phyloP scores from a whole-genome alignment of 2,888 invertebrate genomes.

The Conomelus anceps region DNA sequence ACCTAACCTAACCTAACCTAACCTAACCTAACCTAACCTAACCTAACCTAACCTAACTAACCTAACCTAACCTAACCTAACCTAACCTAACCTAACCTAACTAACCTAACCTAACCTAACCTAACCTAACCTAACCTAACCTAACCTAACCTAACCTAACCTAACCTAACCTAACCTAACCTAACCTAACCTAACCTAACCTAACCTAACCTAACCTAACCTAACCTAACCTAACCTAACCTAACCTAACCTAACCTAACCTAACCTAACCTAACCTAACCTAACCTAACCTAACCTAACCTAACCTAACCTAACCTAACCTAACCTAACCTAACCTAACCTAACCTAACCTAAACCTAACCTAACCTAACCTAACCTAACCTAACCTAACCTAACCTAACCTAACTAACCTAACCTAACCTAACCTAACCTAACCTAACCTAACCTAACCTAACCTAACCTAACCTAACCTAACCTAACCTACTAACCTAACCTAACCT shows the following conservation, averaged over 20 bases:
- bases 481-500: not conserved
- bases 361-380: conserved; percentile 16
- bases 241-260: conserved; percentile 22
- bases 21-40: no score
- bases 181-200: conserved; percentile 26
- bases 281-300: conserved; percentile 8
- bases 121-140: conserved; percentile 24
- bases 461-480: not conserved
- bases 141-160: conserved; percentile 26
- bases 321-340: conserved; percentile 7
- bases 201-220: conserved; percentile 21
- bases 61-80: conserved; percentile 26
- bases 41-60: conserved; percentile 26
- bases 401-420: conserved; percentile 18
- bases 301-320: conserved; percentile 25
- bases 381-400: conserved; percentile 23
- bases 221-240: conserved; percentile 19
- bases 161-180: conserved; percentile 13
- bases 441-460: conserved; percentile 27
- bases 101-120: conserved; percentile 16
- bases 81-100: conserved; percentile 27
- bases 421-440: conserved; percentile 23
- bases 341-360: no score
- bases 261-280: conserved; percentile 15
- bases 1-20: conserved; percentile 27